Percentiles rank a stretch among this genome's conserved stretches.
phyloP scores from a whole-genome alignment of 2,113 vertebrate genomes.

The Triplophysa rosa region DNA sequence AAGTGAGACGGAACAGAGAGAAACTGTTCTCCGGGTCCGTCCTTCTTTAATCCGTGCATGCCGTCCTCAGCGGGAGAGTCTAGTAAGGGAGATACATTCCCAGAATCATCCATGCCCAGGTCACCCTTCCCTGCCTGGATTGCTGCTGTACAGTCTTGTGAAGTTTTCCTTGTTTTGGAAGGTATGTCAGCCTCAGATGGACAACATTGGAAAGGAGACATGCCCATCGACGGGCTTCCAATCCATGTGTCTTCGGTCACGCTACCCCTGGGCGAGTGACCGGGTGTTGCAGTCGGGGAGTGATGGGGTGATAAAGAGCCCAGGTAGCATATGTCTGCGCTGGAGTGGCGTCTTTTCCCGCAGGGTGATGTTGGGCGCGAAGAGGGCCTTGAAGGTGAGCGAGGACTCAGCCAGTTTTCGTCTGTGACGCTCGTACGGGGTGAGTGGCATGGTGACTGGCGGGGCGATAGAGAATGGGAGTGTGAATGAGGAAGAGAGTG shows the following conservation, averaged over 20 bases:
- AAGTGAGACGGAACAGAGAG: slow-evolving; percentile 97
- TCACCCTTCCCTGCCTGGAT: slow-evolving; percentile 85
- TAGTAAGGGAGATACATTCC: slow-evolving; percentile 84
- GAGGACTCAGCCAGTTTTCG: slow-evolving; percentile 96
- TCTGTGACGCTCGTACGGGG: slow-evolving; percentile 96
- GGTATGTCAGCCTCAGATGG: slow-evolving; percentile 93
- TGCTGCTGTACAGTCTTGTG: slow-evolving; percentile 87
- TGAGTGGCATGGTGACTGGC: slow-evolving; percentile 93
- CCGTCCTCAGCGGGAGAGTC: slow-evolving; percentile 87
- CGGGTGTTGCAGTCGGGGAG: slow-evolving; percentile 91
- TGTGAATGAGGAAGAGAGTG: slow-evolving; percentile 84
- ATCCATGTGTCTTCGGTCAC: slow-evolving; percentile 95
- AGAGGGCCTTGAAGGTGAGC: slow-evolving; percentile 89
- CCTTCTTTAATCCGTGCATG: slow-evolving; percentile 89
- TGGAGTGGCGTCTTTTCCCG: slow-evolving; percentile 95
- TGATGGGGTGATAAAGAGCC: slow-evolving; percentile 91
- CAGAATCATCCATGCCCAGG: slow-evolving; percentile 84
- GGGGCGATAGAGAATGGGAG: slow-evolving; percentile 84
- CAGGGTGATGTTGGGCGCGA: slow-evolving; percentile 95
- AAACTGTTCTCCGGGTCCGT: slow-evolving; percentile 90
- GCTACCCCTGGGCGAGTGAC: slow-evolving; percentile 92
- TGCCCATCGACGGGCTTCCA: slow-evolving; percentile 78
- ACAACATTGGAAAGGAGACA: slow-evolving; percentile 90
- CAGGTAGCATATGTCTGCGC: slow-evolving; percentile 92
- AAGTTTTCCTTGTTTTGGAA: slow-evolving; percentile 95